Percentiles rank a stretch among this genome's conserved stretches.
Evolutionary conservation across 30 jellyfish, hydroid and myxozoan genomes (phyloP).

Genomic region (Aurelia aurita complex sp. Pacific): DNA sequence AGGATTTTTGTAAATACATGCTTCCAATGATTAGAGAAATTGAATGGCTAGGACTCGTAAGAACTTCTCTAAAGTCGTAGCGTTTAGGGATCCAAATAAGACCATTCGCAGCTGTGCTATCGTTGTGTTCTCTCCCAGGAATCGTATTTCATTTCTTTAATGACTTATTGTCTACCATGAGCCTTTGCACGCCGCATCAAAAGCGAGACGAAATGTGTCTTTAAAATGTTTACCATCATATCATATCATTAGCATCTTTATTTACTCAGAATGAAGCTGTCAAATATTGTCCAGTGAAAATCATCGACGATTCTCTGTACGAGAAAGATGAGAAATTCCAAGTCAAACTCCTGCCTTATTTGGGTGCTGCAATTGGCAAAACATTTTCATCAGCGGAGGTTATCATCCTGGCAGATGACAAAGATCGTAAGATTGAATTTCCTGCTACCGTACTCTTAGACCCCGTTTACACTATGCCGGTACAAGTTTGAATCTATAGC

Average conservation of each 20-base stretch:
- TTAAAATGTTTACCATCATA: not conserved
- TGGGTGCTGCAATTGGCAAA: conserved; percentile 80
- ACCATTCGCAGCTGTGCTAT: no score
- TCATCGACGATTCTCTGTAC: conserved; percentile 91
- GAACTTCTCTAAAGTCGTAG: no score
- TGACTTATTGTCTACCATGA: no score
- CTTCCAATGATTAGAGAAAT: no score
- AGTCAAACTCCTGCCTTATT: conserved; percentile 69
- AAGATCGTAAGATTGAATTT: conserved; percentile 69
- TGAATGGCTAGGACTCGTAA: no score
- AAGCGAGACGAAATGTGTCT: not conserved
- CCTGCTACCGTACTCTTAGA: no score
- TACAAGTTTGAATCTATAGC: no score
- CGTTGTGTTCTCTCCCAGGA: no score
- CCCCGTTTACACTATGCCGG: no score
- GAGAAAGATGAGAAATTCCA: conserved; percentile 85
- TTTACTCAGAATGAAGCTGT: conserved; percentile 70
- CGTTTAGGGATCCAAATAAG: no score
- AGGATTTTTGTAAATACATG: no score
- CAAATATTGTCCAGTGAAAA: conserved; percentile 76
- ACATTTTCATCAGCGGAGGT: conserved; percentile 61
- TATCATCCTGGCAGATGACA: conserved; percentile 68
- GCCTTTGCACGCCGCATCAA: not conserved
- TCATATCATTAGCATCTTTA: not conserved
- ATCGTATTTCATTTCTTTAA: no score